phyloP scores from a whole-genome alignment of 2,888 invertebrate species.

The Aphelenchoides bicaudatus region DNA sequence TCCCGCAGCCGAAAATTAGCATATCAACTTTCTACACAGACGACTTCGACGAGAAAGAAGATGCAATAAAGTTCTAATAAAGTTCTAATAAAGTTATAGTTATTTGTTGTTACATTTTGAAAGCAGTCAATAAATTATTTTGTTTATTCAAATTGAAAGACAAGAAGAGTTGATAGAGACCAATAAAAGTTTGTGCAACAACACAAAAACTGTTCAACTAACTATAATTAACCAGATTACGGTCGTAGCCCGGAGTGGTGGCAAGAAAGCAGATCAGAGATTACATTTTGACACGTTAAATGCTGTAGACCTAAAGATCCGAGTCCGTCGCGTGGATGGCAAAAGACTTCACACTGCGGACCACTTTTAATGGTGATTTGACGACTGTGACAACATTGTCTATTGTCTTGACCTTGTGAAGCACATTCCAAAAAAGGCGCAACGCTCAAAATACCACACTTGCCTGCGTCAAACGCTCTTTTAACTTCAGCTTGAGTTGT shows the following conservation, averaged over 20 bases:
- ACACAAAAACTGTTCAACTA: too few relatives aligned
- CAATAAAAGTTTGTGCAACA: too few relatives aligned
- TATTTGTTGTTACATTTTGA: too few relatives aligned
- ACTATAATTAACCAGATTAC: too few relatives aligned
- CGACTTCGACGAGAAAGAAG: too few relatives aligned
- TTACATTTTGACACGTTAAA: slow-evolving; percentile 49
- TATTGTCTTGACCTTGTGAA: slow-evolving; percentile 49
- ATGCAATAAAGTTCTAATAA: too few relatives aligned
- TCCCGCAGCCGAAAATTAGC: too few relatives aligned
- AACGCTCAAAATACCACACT: slow-evolving; percentile 54
- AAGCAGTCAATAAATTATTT: too few relatives aligned
- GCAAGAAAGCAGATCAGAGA: slow-evolving; percentile 51
- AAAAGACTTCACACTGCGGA: slow-evolving; percentile 56
- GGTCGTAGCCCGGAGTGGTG: slow-evolving; percentile 49
- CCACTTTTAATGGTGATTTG: slow-evolving; percentile 50
- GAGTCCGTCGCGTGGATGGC: slow-evolving; percentile 42
- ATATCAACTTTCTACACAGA: too few relatives aligned
- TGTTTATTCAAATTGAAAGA: too few relatives aligned
- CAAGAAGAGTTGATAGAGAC: too few relatives aligned
- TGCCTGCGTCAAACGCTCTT: slow-evolving; percentile 51
- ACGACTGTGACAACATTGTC: slow-evolving; percentile 46
- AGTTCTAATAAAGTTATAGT: too few relatives aligned
- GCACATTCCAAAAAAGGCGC: slow-evolving; percentile 58
- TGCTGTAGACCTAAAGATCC: slow-evolving; percentile 53
- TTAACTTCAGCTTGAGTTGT: slow-evolving; percentile 53